Base-by-base conservation (phyloP, 2,113 vertebrate genomes). In the Notothenia coriiceps region DNA sequence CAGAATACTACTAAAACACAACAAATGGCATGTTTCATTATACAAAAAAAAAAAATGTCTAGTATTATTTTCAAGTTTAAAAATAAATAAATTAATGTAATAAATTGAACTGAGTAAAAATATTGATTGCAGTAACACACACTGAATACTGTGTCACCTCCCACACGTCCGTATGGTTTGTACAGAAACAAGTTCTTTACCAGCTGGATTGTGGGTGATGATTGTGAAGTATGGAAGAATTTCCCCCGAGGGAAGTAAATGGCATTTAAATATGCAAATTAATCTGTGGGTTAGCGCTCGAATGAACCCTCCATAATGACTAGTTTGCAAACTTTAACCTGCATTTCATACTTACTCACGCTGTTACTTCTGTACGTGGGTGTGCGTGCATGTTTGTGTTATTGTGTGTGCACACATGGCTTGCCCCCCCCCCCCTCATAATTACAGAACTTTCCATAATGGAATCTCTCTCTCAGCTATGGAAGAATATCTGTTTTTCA, bases 401-500 rank as follows among this genome's bases (percentile, higher is more conserved):
- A 33, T 17, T 68, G 67, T 76, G 60, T 64, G 61, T 18, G 64
- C 33, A 60, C 40, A 7, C 67, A 69, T 33, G 54, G 63, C 57
- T 22, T 9, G 5, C 77, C 56, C 70, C 35, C 77, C 56, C 66
- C 35, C 65, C 50, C 44, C 51, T 56, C 55, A 35, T 74, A 77
- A 84, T 90, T 67, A 70, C 76, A 55, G 66, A 75, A 83, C 51
- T 91, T 92, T 92, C 88, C 89, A 88, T 88, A 70, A 64, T 84
- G 84, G 80, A 86, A 84, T 51, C 29, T 52, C 49, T 52, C 49
- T 76, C 76, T 81, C 67, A 44, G 77, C 82, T 43, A n/a, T 81
- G 88, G 83, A 87, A 82, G 90, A 87, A 87, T 68, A 83, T 92
- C 90, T 90, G 89, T 56, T 92, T 90, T 83, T 87, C 83, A 89